Conservation (phyloP, 2,113 vertebrate genomes). For the Lepus americanus region DNA sequence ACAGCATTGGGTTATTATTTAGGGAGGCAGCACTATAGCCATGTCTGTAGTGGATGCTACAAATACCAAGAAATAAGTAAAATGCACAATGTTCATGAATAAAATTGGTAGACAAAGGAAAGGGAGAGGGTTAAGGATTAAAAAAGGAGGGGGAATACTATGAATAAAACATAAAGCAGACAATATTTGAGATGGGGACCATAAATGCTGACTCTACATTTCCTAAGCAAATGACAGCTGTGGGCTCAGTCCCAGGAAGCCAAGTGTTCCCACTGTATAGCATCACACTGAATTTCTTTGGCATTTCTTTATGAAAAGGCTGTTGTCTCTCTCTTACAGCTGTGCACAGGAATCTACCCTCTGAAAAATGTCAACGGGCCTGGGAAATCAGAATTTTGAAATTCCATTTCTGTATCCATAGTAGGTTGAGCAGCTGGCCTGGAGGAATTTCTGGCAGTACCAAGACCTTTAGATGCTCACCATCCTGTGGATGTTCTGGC, state of each 20-base stretch:
- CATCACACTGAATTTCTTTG: conserved; percentile 47
- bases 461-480: conserved; percentile 39
- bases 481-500: neutral
- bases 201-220: conserved; percentile 31
- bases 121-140: neutral
- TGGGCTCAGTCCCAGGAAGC: neutral
- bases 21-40: neutral
- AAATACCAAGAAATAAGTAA: neutral
- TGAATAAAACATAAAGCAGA: neutral
- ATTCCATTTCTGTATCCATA: conserved; percentile 24
- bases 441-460: conserved; percentile 52
- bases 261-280: conserved; percentile 3
- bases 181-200: neutral
- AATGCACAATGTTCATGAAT: neutral
- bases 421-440: conserved; percentile 67
- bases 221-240: neutral
- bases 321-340: conserved; percentile 73
- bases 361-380: conserved; percentile 75
- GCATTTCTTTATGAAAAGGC: conserved; percentile 80
- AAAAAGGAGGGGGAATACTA: neutral
- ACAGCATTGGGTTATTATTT: neutral
- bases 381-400: conserved; percentile 63
- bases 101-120: neutral
- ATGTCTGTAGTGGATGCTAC: neutral
- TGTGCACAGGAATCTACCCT: conserved; percentile 71